phyloP scores from a whole-genome alignment of 2,113 vertebrate genomes.

The Rhinolophus sinicus region DNA sequence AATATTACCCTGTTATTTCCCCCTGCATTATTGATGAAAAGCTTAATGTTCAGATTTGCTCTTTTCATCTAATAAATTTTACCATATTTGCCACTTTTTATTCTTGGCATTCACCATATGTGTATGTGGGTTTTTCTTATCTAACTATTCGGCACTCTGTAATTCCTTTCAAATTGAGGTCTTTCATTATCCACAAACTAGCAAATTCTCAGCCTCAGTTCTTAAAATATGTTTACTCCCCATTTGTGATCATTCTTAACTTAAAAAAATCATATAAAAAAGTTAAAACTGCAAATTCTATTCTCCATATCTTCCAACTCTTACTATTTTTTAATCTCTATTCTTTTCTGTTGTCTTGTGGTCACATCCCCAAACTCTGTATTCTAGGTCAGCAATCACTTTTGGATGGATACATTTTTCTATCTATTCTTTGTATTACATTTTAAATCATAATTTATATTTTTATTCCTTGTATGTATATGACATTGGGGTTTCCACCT shows the following conservation, averaged over 20 bases:
- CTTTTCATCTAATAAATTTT: not conserved
- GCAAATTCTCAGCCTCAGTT: not conserved
- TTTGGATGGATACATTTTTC: not conserved
- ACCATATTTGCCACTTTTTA: not conserved
- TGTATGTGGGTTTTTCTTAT: not conserved
- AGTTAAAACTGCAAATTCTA: not conserved
- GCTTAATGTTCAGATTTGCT: not conserved
- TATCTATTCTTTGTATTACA: not conserved
- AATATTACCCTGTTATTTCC: not conserved
- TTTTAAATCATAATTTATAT: not conserved
- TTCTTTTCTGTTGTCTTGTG: not conserved
- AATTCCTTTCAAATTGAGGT: not conserved
- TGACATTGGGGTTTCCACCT: rapidly evolving
- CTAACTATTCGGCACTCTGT: not conserved
- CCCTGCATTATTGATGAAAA: not conserved
- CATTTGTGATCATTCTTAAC: not conserved
- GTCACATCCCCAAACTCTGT: not conserved
- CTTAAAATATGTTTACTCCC: not conserved
- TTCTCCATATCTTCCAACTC: not conserved
- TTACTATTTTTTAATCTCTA: not conserved
- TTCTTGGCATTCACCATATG: not conserved
- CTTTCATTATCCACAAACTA: not conserved
- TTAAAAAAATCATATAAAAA: not conserved
- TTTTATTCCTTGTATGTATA: not conserved
- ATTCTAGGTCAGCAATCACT: not conserved